These are phyloP conservation scores for Liasis olivaceus DNA, from an alignment of 2,797 vertebrate species.

Conservation along the genomic window DNA sequence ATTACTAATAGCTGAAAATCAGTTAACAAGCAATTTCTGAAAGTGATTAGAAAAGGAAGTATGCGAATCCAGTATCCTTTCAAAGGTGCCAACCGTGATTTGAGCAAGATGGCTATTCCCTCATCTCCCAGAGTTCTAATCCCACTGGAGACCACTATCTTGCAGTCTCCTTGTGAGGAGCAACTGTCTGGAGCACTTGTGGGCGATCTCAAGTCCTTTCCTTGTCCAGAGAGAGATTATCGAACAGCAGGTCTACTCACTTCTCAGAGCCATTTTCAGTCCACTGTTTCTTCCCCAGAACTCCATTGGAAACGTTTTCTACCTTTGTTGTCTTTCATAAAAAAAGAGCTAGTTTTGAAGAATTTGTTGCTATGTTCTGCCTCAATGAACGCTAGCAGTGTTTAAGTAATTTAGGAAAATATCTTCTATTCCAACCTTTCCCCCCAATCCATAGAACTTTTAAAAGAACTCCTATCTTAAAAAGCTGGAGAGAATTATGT, in stretches of 20 bases:
- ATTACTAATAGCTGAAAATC: no score
- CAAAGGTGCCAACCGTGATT: background rate
- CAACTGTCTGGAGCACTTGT: background rate
- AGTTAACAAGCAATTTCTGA: no score
- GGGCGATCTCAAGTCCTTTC: background rate
- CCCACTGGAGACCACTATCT: background rate
- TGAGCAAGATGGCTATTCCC: background rate
- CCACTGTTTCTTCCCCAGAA: background rate
- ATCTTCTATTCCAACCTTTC: background rate
- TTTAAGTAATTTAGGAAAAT: background rate
- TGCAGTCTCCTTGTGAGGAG: no score
- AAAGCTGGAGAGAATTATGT: rapidly evolving
- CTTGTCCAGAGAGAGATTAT: background rate
- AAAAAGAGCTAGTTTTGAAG: background rate
- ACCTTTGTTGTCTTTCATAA: background rate
- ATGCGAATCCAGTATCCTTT: background rate
- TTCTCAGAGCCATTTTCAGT: background rate
- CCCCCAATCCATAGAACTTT: background rate
- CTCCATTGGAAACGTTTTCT: background rate
- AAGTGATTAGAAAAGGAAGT: no score
- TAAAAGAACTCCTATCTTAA: background rate
- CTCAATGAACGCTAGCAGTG: background rate
- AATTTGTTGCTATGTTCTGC: background rate
- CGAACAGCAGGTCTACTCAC: background rate
- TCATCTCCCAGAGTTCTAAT: background rate